These are phyloP conservation scores for Sebastiscus albofasciatus DNA, from an alignment of 2,797 vertebrate genomes.

Conservation along the genomic window DNA sequence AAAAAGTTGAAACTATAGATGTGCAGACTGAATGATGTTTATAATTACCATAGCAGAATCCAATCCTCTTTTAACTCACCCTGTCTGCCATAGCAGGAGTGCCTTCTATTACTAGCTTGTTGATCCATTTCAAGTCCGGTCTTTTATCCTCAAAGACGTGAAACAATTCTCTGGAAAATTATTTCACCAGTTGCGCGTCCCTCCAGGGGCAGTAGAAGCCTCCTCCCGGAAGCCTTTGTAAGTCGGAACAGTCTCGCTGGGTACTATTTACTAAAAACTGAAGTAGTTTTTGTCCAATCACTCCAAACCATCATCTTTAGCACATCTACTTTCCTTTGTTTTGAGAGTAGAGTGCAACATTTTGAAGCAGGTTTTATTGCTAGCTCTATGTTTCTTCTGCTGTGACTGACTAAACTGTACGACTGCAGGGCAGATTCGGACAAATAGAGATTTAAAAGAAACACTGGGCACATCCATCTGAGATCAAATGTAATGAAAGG, in stretches of 20 bases:
- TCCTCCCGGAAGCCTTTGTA: neutral
- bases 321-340: neutral
- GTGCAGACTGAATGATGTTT: constrained; percentile 28
- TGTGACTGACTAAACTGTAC: neutral
- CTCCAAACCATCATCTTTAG: neutral
- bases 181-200: constrained; percentile 13
- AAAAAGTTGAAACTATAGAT: constrained; percentile 3
- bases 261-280: neutral
- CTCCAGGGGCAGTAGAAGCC: constrained; percentile 5
- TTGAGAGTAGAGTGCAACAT: neutral
- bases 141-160: constrained; percentile 19
- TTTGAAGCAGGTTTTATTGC: neutral
- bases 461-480: neutral
- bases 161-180: constrained; percentile 21
- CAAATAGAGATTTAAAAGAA: constrained; percentile 11
- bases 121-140: constrained; percentile 12
- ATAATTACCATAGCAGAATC: constrained; percentile 35
- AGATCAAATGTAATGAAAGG: neutral
- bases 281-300: neutral
- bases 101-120: constrained; percentile 5
- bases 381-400: neutral
- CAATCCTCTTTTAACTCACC: neutral
- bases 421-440: neutral
- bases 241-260: neutral
- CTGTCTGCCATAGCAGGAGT: neutral